phyloP scores from a whole-genome alignment of 2,888 invertebrate genomes.

The Drosophila tanythrix region DNA sequence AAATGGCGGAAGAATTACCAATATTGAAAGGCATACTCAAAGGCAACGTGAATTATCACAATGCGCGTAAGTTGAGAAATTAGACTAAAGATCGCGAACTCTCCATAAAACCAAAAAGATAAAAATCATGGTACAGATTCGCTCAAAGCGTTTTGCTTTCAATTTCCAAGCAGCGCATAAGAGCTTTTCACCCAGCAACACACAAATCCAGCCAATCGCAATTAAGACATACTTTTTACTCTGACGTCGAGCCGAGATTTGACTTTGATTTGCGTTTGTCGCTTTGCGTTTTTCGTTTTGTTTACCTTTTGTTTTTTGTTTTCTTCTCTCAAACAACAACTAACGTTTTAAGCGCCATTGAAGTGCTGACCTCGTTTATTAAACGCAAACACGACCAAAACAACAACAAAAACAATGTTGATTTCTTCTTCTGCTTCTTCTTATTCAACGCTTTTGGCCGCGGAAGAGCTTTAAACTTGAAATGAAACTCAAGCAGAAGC shows the following conservation, averaged over 20 bases:
- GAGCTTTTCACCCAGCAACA: constrained; percentile 14
- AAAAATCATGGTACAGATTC: constrained; percentile 27
- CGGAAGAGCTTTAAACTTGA: constrained; percentile 81
- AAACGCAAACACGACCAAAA: constrained; percentile 51
- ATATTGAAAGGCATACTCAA: constrained; percentile 96
- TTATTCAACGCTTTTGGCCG: constrained; percentile 33
- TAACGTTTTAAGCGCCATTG: constrained; percentile 65
- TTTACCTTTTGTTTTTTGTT: constrained; percentile 55
- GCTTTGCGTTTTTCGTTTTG: constrained; percentile 22
- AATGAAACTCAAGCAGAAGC: constrained; percentile 66
- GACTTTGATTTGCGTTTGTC: constrained; percentile 45
- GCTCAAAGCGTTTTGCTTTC: constrained; percentile 46
- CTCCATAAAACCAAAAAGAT: background rate
- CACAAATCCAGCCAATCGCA: constrained; percentile 2
- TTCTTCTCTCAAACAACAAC: constrained; percentile 30
- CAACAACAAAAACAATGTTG: constrained; percentile 44
- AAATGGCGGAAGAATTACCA: constrained; percentile 95
- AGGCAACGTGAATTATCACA: constrained; percentile 95
- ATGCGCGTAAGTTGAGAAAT: constrained; percentile 92
- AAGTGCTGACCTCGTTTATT: constrained; percentile 77
- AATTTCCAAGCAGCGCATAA: constrained; percentile 44
- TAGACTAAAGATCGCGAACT: constrained; percentile 1
- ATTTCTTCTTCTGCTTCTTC: constrained; percentile 27
- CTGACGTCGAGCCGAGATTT: constrained; percentile 30
- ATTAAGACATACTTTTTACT: constrained; percentile 42